Conservation (phyloP, 2,113 vertebrate species). For the Pituophis catenifer region DNA sequence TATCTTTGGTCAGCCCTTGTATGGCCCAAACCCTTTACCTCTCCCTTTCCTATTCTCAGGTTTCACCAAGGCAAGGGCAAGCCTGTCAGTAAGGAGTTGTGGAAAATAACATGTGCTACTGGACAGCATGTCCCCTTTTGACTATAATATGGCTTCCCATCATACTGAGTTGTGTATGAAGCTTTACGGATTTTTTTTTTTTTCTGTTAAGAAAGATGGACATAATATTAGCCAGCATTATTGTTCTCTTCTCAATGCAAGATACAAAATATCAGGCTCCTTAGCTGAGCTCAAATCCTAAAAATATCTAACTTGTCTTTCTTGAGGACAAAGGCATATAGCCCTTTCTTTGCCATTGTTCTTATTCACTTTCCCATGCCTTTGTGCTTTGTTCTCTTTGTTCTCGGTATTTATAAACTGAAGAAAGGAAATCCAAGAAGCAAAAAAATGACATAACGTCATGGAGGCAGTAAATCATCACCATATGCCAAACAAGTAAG, state of each 20-base stretch:
- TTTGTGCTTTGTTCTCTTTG: neutral
- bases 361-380: neutral
- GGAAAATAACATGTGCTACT: conserved; percentile 16
- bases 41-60: conserved; percentile 19
- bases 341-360: neutral
- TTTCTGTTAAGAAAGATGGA: neutral
- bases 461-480: neutral
- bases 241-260: neutral
- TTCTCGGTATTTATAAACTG: neutral
- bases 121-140: conserved; percentile 3
- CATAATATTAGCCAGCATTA: neutral
- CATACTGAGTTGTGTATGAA: neutral
- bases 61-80: conserved; percentile 32
- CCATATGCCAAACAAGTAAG: neutral
- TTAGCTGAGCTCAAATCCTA: neutral
- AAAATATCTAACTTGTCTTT: neutral
- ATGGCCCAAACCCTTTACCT: conserved; percentile 29
- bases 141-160: neutral
- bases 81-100: conserved; percentile 24
- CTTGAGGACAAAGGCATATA: neutral
- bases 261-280: neutral
- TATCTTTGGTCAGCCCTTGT: conserved; percentile 32
- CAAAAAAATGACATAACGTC: neutral
- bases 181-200: neutral
- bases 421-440: neutral